A percentile compares a stretch with the other conserved stretches of the same genome.
phyloP scores from a whole-genome alignment of 2,888 invertebrate genomes.

The Merodon equestris region DNA sequence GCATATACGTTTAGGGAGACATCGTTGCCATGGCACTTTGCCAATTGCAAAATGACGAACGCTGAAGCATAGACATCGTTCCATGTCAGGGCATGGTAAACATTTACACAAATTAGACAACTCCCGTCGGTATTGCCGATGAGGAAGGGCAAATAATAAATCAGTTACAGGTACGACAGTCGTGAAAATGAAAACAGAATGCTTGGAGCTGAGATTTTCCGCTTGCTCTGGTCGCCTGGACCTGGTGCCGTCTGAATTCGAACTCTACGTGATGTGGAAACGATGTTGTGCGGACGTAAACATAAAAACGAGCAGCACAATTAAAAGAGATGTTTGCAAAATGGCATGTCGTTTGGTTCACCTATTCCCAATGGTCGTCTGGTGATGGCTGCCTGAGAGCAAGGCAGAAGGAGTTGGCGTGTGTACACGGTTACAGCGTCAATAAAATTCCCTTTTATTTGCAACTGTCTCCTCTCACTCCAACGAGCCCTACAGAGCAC shows the following conservation, averaged over 20 bases:
- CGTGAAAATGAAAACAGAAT: slow-evolving; percentile 18
- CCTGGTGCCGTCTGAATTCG: not conserved
- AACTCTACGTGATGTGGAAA: no score
- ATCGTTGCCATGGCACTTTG: slow-evolving; percentile 33
- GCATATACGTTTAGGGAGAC: slow-evolving; percentile 6
- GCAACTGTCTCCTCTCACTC: slow-evolving; percentile 17
- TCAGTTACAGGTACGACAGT: slow-evolving; percentile 37
- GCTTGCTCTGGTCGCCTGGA: not conserved
- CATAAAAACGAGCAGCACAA: slow-evolving; percentile 46
- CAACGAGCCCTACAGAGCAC: not conserved
- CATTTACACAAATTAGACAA: slow-evolving; percentile 62
- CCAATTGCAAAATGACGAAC: slow-evolving; percentile 42
- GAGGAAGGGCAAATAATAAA: slow-evolving; percentile 45
- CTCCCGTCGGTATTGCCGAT: slow-evolving; percentile 21
- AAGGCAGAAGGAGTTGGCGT: slow-evolving; percentile 33
- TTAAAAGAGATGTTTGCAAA: slow-evolving; percentile 47
- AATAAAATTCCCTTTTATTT: slow-evolving; percentile 50
- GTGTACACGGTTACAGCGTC: slow-evolving; percentile 19
- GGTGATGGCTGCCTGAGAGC: no score
- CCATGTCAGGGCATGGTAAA: slow-evolving; percentile 32
- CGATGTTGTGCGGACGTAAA: slow-evolving; percentile 25
- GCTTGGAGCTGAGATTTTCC: slow-evolving; percentile 9
- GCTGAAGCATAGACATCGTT: not conserved
- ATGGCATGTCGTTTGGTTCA: slow-evolving; percentile 46
- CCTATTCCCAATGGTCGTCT: slow-evolving; percentile 26